A percentile compares a stretch with the other conserved stretches of the same genome.
phyloP scores from a whole-genome alignment of 2,888 invertebrate genomes.

The Pristionchus japonicus region DNA sequence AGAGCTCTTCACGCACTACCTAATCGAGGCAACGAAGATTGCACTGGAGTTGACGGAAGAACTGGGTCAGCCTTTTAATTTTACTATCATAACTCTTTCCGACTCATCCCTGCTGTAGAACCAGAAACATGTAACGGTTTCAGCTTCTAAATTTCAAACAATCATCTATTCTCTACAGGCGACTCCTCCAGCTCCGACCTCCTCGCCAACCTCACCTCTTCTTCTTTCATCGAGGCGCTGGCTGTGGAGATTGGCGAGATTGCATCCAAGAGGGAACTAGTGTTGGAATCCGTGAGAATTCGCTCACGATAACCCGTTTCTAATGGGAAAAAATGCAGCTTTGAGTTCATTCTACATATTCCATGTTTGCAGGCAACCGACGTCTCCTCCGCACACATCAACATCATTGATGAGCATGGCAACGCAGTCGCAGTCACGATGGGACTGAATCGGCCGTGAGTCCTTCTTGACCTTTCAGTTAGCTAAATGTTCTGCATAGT shows the following conservation, averaged over 20 bases:
- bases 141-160: too few species aligned
- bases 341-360: too few species aligned
- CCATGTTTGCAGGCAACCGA: not conserved
- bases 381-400: slow-evolving; percentile 50
- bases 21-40: slow-evolving; percentile 27
- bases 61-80: not conserved
- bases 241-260: not conserved
- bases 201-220: not conserved
- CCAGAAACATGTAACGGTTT: too few species aligned
- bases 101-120: too few species aligned
- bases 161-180: not conserved
- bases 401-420: slow-evolving; percentile 52
- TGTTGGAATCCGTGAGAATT: too few species aligned
- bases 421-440: slow-evolving; percentile 55
- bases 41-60: not conserved
- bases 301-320: too few species aligned
- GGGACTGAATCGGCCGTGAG: slow-evolving; percentile 53
- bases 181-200: not conserved
- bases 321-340: too few species aligned
- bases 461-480: too few species aligned
- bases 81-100: too few species aligned
- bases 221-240: not conserved
- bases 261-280: not conserved
- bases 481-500: too few species aligned
- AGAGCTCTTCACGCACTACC: not conserved